Base-by-base conservation (phyloP, 2,113 vertebrate species). In the Clarias magur region DNA sequence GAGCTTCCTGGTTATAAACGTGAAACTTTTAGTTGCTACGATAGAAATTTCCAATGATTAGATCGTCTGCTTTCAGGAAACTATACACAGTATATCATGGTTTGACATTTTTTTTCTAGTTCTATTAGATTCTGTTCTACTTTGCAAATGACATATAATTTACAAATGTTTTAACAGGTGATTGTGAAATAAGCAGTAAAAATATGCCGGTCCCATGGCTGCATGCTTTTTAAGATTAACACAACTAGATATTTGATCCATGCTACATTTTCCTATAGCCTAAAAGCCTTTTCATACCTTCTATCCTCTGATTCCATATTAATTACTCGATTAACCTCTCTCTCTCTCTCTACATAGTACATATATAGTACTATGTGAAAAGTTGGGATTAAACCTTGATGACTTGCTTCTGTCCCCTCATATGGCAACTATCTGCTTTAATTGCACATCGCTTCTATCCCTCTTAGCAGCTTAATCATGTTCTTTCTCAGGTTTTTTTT, bases 371-470 rank as follows among this genome's bases (percentile, higher is more conserved):
- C 82, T 88, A 57, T 79, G 34, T 23, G 80, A 60, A 56, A n/a
- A 79, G 57, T 85, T 85, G 42, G 30, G 15, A 78, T 72, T 56
- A 82, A 56, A 83, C 63, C 81, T 80, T 53, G 75, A 91, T 88
- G 88, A 87, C 91, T 80, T 78, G 38, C 68, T 80, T 88, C 84
- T 85, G 76, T 72, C 87, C 86, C 83, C 73, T 86, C 93, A 95
- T 93, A 88, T 95, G 93, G 92, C 94, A 94, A 85, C 91, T 88
- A 94, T 95, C 92, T 91, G 92, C 73, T 82, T 89, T 93, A 94
- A 93, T 93, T 92, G 89, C 91, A 79, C 85, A 76, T 91, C 91
- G 93, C 93, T 94, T 94, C 94, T 92, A 94, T 91, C 86, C 90
- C 91, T 92, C 90, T 90, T 87, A 89, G 88, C 88, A 92, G 91